Base-by-base conservation (phyloP, 2,888 invertebrate species). In the Tethea ocularis region DNA sequence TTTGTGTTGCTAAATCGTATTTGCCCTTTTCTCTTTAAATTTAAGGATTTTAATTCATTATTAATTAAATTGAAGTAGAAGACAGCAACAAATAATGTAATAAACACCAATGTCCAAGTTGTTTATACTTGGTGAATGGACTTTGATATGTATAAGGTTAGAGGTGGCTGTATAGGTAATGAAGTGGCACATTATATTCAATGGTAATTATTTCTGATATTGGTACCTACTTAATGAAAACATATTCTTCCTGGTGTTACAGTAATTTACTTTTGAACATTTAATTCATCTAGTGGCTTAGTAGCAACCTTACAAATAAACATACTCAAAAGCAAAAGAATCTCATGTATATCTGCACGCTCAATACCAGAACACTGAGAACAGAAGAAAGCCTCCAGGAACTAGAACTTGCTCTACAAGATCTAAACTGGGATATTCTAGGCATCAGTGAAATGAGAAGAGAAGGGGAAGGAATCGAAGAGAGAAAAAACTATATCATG, bases 101-200 rank as follows among this genome's bases (percentile, higher is more conserved):
- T n/a, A 46, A 46, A 52, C 22, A 41, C 13, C 13, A 20, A 36
- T 33, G 33, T 54, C 33, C 17, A 54, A 33, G 7, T 33, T 54
- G 33, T 33, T 11, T 33, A n/a, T 7, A 52, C 53, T 20, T 53
- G 53, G n/a, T n/a, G 20, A 36, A 46, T 58, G 58, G 58, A 54
- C 58, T 58, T 58, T 58, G 29, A 24, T 26, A 24, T 24, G n/a
- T n/a, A 13, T 26, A 58, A 58, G 58, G 58, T 53, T 29, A 54
- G 20, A 51, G n/a, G 41, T 58, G 52, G n/a, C 17, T 26, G 56
- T 56, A 57, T 57, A 52, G 11, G 51, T 51, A 57, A 52, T 57
- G 57, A 57, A 56, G 17, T 20, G 20, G 26, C 20, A 51, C 15
- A 29, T 26, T 52, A 51, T 51, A 36, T 23, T 41, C 23, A 56